Evolutionary conservation across 2,888 invertebrate species (phyloP), one percentile per base, ranked within the genome.

Genomic region (Scaptomyza polygonia): DNA sequence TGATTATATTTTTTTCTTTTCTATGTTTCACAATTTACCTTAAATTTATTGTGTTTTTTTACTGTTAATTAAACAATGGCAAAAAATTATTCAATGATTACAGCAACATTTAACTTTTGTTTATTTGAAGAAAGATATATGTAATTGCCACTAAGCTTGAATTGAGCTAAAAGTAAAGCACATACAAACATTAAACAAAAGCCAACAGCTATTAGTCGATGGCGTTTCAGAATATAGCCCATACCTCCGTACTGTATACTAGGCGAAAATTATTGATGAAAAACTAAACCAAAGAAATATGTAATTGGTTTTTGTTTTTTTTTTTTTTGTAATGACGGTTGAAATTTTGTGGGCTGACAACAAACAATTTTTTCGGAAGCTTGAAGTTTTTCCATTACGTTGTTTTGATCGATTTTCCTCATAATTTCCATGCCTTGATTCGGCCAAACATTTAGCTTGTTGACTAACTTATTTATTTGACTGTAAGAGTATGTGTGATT

Each of bases 351-450:
- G 51, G 66, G 36, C 76, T 69, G 65, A 70, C 56, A 58, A 70
- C 56, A 55, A 70, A 57, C 40, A 57, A 45, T 53, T 16, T 42
- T 43, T 57, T 62, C 18, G 66, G 61, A 56, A 68, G 67, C 77
- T 63, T 58, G 56, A 75, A 67, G 66, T 73, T 73, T 76, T 74
- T 76, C 70, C 67, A 77, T 79, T 68, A 72, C 63, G 65, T 48
- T 55, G 43, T 52, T 73, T 68, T 66, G 79, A 81, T 84, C 80
- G 80, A 80, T 80, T 80, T 80, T 80, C 67, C 81, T 68, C 80
- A 82, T 66, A 73, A 65, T 82, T 82, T 59, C 51, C 62, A 43
- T 55, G 76, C 68, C 62, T 63, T 56, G 64, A 68, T 71, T 53
- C 39, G 40, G 53, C 11, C 55, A 69, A 69, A 69, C 65, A 72